Conservation (phyloP, 2,113 vertebrate genomes). For the Cichladusa arquata region DNA sequence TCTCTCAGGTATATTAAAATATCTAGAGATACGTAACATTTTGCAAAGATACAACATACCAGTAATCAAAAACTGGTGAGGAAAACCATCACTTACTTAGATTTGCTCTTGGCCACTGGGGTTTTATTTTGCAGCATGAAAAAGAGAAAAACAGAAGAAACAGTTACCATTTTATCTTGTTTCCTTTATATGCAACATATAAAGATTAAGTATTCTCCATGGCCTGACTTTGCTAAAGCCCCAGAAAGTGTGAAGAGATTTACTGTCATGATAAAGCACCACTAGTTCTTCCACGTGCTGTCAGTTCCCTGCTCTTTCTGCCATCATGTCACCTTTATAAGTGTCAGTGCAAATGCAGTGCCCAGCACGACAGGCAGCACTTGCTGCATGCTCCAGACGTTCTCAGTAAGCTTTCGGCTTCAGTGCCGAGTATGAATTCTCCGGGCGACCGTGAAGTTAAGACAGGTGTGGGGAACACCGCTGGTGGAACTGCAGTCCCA, state of each 20-base stretch:
- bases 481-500: neutral
- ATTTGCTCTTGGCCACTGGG: constrained; percentile 77
- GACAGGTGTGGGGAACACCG: neutral
- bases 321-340: accelerated
- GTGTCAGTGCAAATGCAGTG: neutral
- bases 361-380: neutral
- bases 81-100: constrained; percentile 75
- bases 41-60: neutral
- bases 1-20: neutral
- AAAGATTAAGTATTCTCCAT: neutral
- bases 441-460: neutral
- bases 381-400: neutral
- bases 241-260: neutral
- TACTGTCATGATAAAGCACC: neutral
- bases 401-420: neutral
- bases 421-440: neutral
- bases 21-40: neutral
- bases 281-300: neutral
- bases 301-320: neutral
- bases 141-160: constrained; percentile 6
- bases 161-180: neutral
- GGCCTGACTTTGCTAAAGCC: neutral
- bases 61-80: neutral
- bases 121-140: constrained; percentile 21
- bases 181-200: neutral